Base-by-base conservation (phyloP, 2,113 vertebrate species). In the Eidolon helvum region DNA sequence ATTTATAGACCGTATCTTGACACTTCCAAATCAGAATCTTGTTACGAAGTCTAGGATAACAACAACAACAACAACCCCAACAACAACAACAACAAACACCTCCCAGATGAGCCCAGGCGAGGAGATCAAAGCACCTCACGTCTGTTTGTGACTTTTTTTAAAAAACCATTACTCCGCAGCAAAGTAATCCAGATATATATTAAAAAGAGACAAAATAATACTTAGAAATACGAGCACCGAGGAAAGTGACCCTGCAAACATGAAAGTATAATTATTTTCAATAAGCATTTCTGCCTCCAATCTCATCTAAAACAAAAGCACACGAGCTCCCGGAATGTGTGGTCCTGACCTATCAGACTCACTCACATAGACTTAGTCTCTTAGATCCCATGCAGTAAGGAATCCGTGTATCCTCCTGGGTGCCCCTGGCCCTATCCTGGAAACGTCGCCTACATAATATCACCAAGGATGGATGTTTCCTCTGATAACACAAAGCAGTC, bases 251-350 rank as follows among this genome's bases (percentile, higher is more conserved):
- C 93, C 55, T 87, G 48, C 80, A 96, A 59, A 90, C 72, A 92
- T 16, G 15, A 82, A 95, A 90, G 18, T 77, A 38, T 68, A 92
- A 80, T 92, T 90, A 87, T 85, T 92, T 95, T 65, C 90, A 92
- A 28, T 68, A 90, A 94, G 30, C 30, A 78, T 61, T 94, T 78
- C 85, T 88, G 28, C 75, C 63, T 57, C 30, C 72, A 71, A 45
- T 18, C 55, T 80, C 80, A 55, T 94, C 71, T 80, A 48, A 97
- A 96, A 72, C 87, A 88, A 95, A 94, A 93, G 90, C 71, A 48
- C 14, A 40, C 4, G 57, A 28, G 45, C 77, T 80, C 87, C 19
- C 30, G 66, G 66, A 79, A 85, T 19, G 4, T 71, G 53, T 78
- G 22, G 28, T 50, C 38, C 72, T 79, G 78, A 91, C 92, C 89